These are phyloP conservation scores for Ophiodon elongatus DNA, from an alignment of 2,113 vertebrate species.

Conservation along the genomic window DNA sequence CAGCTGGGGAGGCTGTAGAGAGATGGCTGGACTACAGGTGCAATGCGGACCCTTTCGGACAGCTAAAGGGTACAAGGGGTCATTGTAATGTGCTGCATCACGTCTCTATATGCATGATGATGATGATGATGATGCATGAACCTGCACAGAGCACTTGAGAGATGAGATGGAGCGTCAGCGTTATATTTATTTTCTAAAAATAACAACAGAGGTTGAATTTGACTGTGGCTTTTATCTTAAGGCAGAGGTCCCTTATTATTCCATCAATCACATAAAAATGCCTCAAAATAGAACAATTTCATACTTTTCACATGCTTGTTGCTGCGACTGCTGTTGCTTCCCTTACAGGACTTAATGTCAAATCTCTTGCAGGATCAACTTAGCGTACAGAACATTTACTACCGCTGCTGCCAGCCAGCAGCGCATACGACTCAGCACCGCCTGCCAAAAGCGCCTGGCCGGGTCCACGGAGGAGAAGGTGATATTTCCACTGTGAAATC, in stretches of 20 bases:
- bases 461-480: slow-evolving; percentile 70
- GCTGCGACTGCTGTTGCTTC: not conserved
- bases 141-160: not conserved
- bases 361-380: not conserved
- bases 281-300: not conserved
- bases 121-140: not conserved
- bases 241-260: not conserved
- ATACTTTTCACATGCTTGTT: not conserved
- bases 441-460: slow-evolving; percentile 49
- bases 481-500: slow-evolving; percentile 81
- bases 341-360: not conserved
- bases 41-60: not conserved
- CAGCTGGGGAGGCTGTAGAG: slow-evolving; percentile 20
- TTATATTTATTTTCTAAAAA: slow-evolving; percentile 7
- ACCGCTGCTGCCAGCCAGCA: slow-evolving; percentile 15
- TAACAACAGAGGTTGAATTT: not conserved
- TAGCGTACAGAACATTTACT: not conserved
- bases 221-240: not conserved
- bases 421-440: slow-evolving; percentile 16
- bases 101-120: not conserved
- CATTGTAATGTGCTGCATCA: slow-evolving; percentile 27
- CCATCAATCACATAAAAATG: not conserved
- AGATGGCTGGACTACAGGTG: not conserved
- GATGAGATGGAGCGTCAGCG: not conserved
- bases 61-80: not conserved